A percentile compares a stretch with the other conserved stretches of the same genome.
These are phyloP conservation scores for Nymphalis io DNA, from an alignment of 1,140 invertebrate species.

Conservation along the genomic window DNA sequence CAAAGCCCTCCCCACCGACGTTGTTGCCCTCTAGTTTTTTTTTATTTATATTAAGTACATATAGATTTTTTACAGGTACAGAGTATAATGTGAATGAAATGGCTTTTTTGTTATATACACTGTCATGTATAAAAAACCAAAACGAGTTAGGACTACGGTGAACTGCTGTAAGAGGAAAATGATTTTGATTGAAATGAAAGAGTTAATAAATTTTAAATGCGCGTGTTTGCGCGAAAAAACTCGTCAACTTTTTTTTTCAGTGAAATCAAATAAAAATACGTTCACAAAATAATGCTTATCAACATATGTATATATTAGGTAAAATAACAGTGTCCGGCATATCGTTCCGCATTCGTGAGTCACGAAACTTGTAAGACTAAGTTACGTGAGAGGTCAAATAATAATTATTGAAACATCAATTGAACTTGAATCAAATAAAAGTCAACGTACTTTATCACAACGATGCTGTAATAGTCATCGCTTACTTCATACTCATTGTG, in stretches of 20 bases:
- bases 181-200: no score
- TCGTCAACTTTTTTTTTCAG: background rate
- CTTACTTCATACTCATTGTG: conserved; percentile 29
- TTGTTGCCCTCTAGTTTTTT: conserved; percentile 38
- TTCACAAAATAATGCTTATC: background rate
- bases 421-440: conserved; percentile 11
- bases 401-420: background rate
- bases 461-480: conserved; percentile 12
- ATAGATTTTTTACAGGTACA: conserved; percentile 8
- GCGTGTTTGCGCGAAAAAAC: background rate
- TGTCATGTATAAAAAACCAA: conserved; percentile 13
- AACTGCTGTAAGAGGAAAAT: conserved; percentile 10
- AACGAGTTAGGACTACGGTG: background rate
- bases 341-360: conserved; percentile 9
- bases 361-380: background rate
- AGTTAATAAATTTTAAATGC: background rate
- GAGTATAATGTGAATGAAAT: conserved; percentile 8
- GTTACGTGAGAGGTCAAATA: conserved; percentile 1
- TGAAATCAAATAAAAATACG: background rate
- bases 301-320: background rate
- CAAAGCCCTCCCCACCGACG: conserved; percentile 56
- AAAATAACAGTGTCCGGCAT: conserved; percentile 2
- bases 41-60: conserved; percentile 33
- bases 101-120: conserved; percentile 4
- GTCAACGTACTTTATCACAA: conserved; percentile 23